phyloP scores from a whole-genome alignment of 1,140 invertebrate genomes.

The Cherax quadricarinatus region DNA sequence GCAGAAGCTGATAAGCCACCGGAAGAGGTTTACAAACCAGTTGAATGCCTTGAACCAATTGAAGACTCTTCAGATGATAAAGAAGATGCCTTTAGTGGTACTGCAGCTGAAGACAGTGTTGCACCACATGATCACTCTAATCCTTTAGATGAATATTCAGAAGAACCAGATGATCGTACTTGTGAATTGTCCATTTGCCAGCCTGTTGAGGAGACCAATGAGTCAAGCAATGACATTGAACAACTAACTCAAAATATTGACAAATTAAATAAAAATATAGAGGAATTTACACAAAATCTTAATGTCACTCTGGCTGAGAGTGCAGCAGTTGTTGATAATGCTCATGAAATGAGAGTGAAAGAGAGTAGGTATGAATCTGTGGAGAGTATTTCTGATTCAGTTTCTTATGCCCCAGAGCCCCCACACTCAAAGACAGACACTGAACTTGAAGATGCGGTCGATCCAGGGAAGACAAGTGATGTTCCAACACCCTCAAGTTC shows the following conservation, averaged over 20 bases:
- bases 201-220: not conserved
- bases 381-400: not conserved
- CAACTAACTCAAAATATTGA: slow-evolving; percentile 46
- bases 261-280: slow-evolving; percentile 20
- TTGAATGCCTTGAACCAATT: not conserved
- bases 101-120: too few species aligned
- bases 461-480: slow-evolving; percentile 34
- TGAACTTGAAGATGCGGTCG: not conserved
- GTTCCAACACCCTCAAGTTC: slow-evolving; percentile 44
- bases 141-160: too few species aligned
- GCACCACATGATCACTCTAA: too few species aligned
- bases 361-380: not conserved
- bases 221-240: not conserved
- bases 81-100: too few species aligned
- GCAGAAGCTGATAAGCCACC: not conserved
- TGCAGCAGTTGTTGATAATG: not conserved
- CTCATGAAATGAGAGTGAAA: not conserved
- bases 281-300: slow-evolving; percentile 14
- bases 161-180: too few species aligned
- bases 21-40: not conserved
- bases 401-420: not conserved
- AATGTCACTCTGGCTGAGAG: not conserved
- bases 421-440: not conserved
- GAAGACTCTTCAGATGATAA: too few species aligned
- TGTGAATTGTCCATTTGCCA: too few species aligned